Evolutionary conservation across 2,888 invertebrate species (phyloP), one percentile per base, ranked within the genome.

Genomic region (Hipparchia semele): DNA sequence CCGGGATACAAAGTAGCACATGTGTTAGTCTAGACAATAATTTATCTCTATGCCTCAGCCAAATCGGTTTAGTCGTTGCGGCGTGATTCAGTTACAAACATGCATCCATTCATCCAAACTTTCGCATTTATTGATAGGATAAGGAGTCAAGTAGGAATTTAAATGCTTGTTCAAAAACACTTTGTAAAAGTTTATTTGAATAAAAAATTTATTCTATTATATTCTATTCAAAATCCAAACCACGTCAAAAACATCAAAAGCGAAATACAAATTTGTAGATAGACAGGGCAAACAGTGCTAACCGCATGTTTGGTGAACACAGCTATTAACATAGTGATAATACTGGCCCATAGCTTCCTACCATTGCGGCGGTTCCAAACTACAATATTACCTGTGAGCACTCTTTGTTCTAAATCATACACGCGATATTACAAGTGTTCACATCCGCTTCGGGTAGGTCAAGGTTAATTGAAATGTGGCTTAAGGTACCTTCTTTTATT

Each of bases 211-310:
- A 23, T 23, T 23, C 23, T 53, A 10, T 23, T 23, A 0, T 53
- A 10, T 23, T 23, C 23, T 23, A 23, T 13, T 23, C 3, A 58
- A 58, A 58, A 58, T 7, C 13, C 13, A 1, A 58, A 58, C 13
- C 58, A 6, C 49, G 60, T 61, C 67, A 54, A 58, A 51, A 70
- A 67, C 67, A 69, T 46, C 1, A 33, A 33, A 12, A 12, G 2
- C 65, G 65, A 65, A 65, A 12, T 23, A 33, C 51, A 51, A 33
- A 33, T n/a, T n/a, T 23, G 8, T 10, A 46, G 56, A 49, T 33
- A 59, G 10, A 33, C 39, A 33, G 39, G 39, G 39, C 77, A 76
- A 85, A 87, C 85, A 86, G 86, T 82, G 89, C 80, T 89, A 90
- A 90, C 79, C 80, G 79, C 64, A 71, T 87, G 84, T 89, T 89